phyloP scores from a whole-genome alignment of 2,797 vertebrate genomes.

The Meriones psammophilus region DNA sequence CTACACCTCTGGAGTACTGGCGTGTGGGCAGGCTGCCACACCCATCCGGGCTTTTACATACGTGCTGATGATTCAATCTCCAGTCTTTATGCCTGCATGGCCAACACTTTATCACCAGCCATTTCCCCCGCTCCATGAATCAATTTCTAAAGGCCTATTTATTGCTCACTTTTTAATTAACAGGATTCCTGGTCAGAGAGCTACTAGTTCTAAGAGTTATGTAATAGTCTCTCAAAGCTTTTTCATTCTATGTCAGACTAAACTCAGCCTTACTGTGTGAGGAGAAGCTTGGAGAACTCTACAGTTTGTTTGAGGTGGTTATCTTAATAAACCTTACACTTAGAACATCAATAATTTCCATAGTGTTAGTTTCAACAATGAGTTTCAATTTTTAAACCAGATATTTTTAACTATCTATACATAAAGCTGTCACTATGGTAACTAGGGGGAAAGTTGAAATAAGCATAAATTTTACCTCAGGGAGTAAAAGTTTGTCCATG shows the following conservation, averaged over 20 bases:
- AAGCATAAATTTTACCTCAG: neutral
- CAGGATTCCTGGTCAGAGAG: neutral
- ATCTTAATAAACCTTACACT: neutral
- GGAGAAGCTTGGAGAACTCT: neutral
- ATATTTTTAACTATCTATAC: neutral
- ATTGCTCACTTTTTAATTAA: conserved; percentile 1
- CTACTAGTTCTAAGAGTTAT: neutral
- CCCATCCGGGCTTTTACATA: neutral
- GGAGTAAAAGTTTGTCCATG: neutral
- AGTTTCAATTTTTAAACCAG: conserved; percentile 7
- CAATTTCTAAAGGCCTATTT: neutral
- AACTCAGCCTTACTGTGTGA: neutral
- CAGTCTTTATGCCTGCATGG: too few relatives aligned
- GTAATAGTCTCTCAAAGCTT: neutral
- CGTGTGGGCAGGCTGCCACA: fast-evolving
- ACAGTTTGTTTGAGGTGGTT: neutral
- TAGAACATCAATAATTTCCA: neutral
- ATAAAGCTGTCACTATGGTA: neutral
- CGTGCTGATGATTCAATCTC: neutral
- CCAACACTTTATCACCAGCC: neutral
- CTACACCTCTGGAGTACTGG: neutral
- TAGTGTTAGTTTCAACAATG: neutral
- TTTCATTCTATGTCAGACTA: neutral
- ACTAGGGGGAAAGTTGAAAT: neutral
- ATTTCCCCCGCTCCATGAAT: neutral